phyloP scores from a whole-genome alignment of 2,113 vertebrate species.

The Gopherus flavomarginatus region DNA sequence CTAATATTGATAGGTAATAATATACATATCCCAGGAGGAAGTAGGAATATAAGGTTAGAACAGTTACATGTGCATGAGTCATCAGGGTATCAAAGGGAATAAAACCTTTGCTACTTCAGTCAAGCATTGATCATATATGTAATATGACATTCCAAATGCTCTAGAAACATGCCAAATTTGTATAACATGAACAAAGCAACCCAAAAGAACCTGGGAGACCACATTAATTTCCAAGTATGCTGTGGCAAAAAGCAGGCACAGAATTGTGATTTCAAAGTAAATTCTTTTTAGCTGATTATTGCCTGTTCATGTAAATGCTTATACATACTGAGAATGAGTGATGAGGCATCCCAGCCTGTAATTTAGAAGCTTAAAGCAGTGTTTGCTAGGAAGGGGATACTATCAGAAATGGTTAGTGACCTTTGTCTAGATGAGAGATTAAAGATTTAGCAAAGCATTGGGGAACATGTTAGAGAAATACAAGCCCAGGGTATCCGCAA shows the following conservation, averaged over 20 bases:
- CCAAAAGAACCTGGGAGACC: background rate
- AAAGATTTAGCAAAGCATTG: conserved; percentile 7
- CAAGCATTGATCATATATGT: background rate
- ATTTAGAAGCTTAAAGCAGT: conserved; percentile 3
- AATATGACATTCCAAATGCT: background rate
- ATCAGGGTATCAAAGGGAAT: background rate
- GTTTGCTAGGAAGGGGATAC: background rate
- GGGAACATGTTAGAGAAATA: conserved; percentile 16
- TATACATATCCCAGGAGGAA: background rate
- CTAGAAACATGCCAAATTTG: background rate
- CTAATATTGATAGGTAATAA: background rate
- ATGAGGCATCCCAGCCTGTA: background rate
- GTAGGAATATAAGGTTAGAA: background rate
- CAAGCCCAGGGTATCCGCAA: background rate
- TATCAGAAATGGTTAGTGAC: background rate
- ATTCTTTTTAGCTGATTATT: conserved; percentile 3
- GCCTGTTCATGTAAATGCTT: background rate
- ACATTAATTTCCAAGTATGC: background rate
- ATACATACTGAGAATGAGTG: background rate
- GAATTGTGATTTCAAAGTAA: conserved; percentile 12
- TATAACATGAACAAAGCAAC: background rate
- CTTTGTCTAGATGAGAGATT: conserved; percentile 38
- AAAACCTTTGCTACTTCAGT: background rate
- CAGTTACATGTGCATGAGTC: background rate
- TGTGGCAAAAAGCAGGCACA: background rate